A percentile compares a stretch with the other conserved stretches of the same genome.
These are phyloP conservation scores for Electrophaes corylata DNA, from an alignment of 2,888 invertebrate genomes.

Conservation along the genomic window DNA sequence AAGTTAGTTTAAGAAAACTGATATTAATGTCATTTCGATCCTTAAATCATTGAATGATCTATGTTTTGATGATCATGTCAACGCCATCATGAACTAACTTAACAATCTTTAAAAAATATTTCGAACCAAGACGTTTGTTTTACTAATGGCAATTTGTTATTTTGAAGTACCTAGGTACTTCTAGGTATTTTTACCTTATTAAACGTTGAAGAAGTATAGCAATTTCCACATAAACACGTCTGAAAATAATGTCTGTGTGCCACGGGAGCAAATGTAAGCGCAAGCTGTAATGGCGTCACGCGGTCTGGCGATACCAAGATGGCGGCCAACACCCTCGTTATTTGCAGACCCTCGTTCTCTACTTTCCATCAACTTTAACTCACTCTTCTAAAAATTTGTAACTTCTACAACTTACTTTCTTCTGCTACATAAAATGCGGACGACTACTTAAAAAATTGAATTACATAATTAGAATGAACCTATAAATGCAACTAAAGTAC, in stretches of 20 bases:
- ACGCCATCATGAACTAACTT: no score
- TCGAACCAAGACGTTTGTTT: background rate
- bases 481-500: no score
- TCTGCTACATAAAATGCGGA: slow-evolving; percentile 40
- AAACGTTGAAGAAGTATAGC: slow-evolving; percentile 3
- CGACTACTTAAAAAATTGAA: no score
- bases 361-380: slow-evolving; percentile 51
- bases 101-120: no score
- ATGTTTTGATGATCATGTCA: no score
- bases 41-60: no score
- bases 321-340: slow-evolving; percentile 72
- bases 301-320: slow-evolving; percentile 81
- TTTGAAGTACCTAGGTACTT: background rate
- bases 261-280: slow-evolving; percentile 53
- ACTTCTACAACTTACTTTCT: slow-evolving; percentile 24
- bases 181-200: background rate
- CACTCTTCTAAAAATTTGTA: slow-evolving; percentile 39
- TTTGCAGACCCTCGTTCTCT: slow-evolving; percentile 59
- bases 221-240: slow-evolving; percentile 32
- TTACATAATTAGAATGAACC: no score
- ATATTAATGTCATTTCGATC: no score
- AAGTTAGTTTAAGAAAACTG: no score
- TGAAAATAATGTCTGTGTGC: slow-evolving; percentile 50
- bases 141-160: background rate
- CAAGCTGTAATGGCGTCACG: slow-evolving; percentile 78